phyloP scores from a whole-genome alignment of 2,888 invertebrate species.

The Adelphocoris suturalis region DNA sequence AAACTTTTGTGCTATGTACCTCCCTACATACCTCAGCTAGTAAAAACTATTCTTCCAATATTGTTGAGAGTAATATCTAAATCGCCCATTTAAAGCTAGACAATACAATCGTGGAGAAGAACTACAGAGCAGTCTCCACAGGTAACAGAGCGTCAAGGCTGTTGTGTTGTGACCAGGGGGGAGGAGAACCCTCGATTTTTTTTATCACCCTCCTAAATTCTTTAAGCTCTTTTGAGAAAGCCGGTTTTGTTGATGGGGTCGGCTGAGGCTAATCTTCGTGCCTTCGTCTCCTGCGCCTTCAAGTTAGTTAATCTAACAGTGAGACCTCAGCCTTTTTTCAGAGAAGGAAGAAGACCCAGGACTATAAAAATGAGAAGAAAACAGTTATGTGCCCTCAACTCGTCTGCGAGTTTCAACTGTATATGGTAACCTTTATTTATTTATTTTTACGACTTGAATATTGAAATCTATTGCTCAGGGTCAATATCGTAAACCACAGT shows the following conservation, averaged over 20 bases:
- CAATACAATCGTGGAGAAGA: not conserved
- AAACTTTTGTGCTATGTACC: too few relatives aligned
- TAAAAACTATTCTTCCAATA: too few relatives aligned
- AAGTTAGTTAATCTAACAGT: not conserved
- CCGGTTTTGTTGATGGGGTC: conserved; percentile 30
- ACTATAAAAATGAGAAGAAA: conserved; percentile 18
- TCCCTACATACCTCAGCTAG: too few relatives aligned
- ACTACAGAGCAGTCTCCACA: not conserved
- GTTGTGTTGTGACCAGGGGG: not conserved
- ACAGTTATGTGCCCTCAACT: not conserved
- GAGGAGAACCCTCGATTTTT: conserved; percentile 31
- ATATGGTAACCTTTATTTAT: not conserved
- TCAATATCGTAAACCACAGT: too few relatives aligned
- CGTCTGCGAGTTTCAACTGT: not conserved
- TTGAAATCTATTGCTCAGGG: not conserved
- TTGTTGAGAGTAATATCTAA: too few relatives aligned
- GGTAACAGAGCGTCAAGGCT: not conserved
- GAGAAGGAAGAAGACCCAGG: not conserved
- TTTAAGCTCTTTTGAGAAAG: conserved; percentile 50
- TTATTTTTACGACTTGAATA: not conserved
- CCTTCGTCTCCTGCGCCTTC: not conserved
- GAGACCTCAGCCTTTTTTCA: not conserved
- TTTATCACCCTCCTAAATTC: conserved; percentile 50
- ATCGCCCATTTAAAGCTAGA: not conserved
- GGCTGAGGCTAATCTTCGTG: conserved; percentile 41